phyloP scores from a whole-genome alignment of 2,113 vertebrate genomes.

The Xenopus laevis region DNA sequence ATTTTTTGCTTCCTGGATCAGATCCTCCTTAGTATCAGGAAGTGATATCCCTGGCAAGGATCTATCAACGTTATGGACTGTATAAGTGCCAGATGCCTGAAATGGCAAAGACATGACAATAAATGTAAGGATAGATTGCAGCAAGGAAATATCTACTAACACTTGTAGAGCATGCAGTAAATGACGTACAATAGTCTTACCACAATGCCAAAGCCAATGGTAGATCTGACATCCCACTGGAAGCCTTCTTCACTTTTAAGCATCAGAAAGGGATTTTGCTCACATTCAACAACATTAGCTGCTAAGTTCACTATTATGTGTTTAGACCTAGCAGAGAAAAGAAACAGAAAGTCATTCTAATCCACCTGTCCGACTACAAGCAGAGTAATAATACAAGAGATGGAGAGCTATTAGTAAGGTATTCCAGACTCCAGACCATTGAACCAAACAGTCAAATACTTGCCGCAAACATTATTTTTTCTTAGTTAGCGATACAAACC shows the following conservation, averaged over 20 bases:
- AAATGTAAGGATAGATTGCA: not conserved
- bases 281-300: constrained; percentile 43
- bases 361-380: not conserved
- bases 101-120: not conserved
- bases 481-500: no score
- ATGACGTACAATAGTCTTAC: constrained; percentile 41
- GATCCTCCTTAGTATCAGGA: not conserved
- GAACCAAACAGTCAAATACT: no score
- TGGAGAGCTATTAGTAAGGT: no score
- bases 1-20: not conserved
- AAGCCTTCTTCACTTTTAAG: constrained; percentile 55
- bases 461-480: no score
- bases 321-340: constrained; percentile 44
- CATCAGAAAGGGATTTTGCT: constrained; percentile 45
- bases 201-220: constrained; percentile 40
- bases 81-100: constrained; percentile 7
- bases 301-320: constrained; percentile 55
- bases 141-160: no score
- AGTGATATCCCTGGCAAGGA: not conserved
- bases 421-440: no score
- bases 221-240: constrained; percentile 54
- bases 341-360: not conserved
- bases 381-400: no score
- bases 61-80: not conserved
- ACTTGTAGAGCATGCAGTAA: no score